Conservation (phyloP, 2,797 vertebrate genomes). For the Eulemur mongoz region DNA sequence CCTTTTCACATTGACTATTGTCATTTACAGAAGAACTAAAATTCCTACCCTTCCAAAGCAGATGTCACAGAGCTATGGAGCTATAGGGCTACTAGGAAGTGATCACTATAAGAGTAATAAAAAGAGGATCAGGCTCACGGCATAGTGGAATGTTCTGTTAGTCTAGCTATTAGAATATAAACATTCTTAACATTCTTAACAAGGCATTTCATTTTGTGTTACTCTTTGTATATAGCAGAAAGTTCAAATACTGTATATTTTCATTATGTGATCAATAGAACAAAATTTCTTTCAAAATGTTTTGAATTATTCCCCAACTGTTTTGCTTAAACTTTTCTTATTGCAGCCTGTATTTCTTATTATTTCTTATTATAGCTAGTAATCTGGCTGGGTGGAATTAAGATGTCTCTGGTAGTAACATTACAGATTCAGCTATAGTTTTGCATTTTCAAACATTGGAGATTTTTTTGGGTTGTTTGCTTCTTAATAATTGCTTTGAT, state of each 20-base stretch:
- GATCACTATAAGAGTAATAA: constrained; percentile 77
- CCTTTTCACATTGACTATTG: constrained; percentile 82
- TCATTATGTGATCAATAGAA: neutral
- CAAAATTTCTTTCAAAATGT: neutral
- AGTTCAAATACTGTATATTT: neutral
- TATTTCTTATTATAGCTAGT: neutral
- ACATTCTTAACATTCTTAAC: constrained; percentile 76
- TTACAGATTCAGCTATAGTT: neutral
- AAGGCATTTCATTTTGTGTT: constrained; percentile 38
- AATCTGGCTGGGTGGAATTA: neutral
- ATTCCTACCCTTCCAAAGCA: constrained; percentile 79
- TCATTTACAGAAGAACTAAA: constrained; percentile 81
- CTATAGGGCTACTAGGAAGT: constrained; percentile 65
- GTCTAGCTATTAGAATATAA: constrained; percentile 49
- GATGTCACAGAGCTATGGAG: constrained; percentile 82
- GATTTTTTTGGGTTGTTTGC: neutral
- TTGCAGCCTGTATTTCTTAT: neutral
- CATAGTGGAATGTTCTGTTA: constrained; percentile 71
- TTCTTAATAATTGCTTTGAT: neutral
- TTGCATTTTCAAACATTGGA: neutral
- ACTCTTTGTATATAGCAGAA: neutral
- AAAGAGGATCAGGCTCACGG: constrained; percentile 73
- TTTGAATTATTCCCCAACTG: neutral
- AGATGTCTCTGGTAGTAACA: neutral
- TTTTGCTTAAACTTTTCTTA: neutral